Evolutionary conservation across 1,140 invertebrate species (phyloP).

Genomic region (Polyergus mexicanus): DNA sequence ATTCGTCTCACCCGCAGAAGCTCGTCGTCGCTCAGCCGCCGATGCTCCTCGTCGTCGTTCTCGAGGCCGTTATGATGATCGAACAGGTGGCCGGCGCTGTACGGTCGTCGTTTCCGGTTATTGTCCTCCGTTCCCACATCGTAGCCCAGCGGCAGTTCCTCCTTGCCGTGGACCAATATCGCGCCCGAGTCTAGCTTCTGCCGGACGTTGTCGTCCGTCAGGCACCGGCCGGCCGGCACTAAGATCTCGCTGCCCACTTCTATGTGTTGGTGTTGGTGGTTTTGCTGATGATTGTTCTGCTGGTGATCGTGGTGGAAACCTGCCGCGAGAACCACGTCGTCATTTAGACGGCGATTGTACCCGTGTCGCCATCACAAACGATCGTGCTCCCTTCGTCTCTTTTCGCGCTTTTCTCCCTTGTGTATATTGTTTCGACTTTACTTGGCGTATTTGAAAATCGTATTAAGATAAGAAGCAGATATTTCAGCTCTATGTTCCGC

Average conservation of each 20-base stretch:
- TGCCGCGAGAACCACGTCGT: slow-evolving; percentile 78
- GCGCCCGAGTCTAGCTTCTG: slow-evolving; percentile 84
- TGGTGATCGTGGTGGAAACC: slow-evolving; percentile 73
- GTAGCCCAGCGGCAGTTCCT: slow-evolving; percentile 88
- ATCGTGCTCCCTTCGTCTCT: slow-evolving; percentile 49
- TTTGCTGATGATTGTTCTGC: slow-evolving; percentile 68
- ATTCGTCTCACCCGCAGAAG: slow-evolving; percentile 59
- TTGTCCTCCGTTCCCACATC: slow-evolving; percentile 63
- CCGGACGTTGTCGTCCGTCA: slow-evolving; percentile 83
- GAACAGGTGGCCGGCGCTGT: slow-evolving; percentile 69
- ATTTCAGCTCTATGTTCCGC: background rate
- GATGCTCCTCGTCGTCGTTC: slow-evolving; percentile 69
- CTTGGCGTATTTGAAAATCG: slow-evolving; percentile 1
- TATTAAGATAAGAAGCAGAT: background rate
- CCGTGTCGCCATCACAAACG: slow-evolving; percentile 64
- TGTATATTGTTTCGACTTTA: background rate
- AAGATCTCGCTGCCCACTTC: slow-evolving; percentile 85
- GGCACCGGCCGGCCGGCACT: slow-evolving; percentile 74
- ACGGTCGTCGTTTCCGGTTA: slow-evolving; percentile 70
- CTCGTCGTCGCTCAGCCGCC: slow-evolving; percentile 69
- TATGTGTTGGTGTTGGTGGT: slow-evolving; percentile 80
- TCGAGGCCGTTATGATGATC: slow-evolving; percentile 66
- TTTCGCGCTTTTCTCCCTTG: slow-evolving; percentile 27
- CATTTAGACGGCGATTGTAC: slow-evolving; percentile 66
- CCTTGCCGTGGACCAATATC: slow-evolving; percentile 89